Evolutionary conservation across 1,140 invertebrate species (phyloP).

Genomic region (Tachypleus tridentatus): DNA sequence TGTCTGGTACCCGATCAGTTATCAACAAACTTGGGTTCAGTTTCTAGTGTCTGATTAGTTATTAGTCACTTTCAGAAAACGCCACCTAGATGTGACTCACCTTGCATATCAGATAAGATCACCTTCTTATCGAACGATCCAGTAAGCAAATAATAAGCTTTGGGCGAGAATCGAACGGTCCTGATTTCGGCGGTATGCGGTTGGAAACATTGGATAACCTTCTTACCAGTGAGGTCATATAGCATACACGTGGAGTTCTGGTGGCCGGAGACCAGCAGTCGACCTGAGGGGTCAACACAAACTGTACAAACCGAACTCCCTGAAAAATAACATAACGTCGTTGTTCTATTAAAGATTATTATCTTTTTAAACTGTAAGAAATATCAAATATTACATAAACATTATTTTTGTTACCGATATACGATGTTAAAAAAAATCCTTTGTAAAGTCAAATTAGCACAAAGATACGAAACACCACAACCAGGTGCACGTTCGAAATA

Average conservation of each 20-base stretch:
- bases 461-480: too few species aligned
- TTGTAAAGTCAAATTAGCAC: too few species aligned
- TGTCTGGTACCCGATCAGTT: too few species aligned
- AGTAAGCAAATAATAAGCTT: slow-evolving; percentile 91
- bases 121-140: slow-evolving; percentile 92
- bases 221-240: slow-evolving; percentile 84
- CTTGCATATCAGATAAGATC: slow-evolving; percentile 88
- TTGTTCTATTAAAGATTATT: too few species aligned
- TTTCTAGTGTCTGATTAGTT: too few species aligned
- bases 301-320: slow-evolving; percentile 83
- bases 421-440: too few species aligned
- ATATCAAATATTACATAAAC: too few species aligned
- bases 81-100: slow-evolving; percentile 38
- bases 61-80: too few species aligned
- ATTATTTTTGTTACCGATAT: too few species aligned
- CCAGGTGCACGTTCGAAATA: too few species aligned
- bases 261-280: slow-evolving; percentile 88
- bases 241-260: slow-evolving; percentile 89
- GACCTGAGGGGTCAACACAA: slow-evolving; percentile 88
- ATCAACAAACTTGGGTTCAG: too few species aligned
- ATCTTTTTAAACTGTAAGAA: too few species aligned
- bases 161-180: slow-evolving; percentile 91
- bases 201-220: slow-evolving; percentile 86
- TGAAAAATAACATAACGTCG: slow-evolving; percentile 32
- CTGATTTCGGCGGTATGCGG: slow-evolving; percentile 87